Conservation (phyloP, 2,797 vertebrate species). For the Acrocephalus scirpaceus region DNA sequence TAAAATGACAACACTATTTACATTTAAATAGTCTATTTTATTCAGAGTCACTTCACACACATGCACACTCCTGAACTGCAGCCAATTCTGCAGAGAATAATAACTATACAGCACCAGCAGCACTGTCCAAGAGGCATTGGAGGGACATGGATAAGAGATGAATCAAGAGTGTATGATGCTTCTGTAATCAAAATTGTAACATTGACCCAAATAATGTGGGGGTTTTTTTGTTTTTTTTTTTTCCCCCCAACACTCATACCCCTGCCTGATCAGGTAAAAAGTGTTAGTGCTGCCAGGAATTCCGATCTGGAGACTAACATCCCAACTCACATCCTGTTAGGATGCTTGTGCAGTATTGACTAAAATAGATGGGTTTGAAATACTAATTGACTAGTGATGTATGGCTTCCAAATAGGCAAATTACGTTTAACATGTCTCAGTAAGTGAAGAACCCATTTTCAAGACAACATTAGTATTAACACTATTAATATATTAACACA, state of each 20-base stretch:
- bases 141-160: background rate
- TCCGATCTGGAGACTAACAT: background rate
- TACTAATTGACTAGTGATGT: background rate
- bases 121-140: background rate
- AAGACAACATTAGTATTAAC: background rate
- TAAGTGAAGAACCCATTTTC: background rate
- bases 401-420: background rate
- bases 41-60: constrained; percentile 11
- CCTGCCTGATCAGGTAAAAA: background rate
- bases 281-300: background rate
- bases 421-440: background rate
- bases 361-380: background rate
- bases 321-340: background rate
- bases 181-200: background rate
- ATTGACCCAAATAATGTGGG: background rate
- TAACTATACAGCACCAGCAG: background rate
- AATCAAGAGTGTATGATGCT: background rate
- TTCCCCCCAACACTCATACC: background rate
- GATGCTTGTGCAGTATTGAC: background rate
- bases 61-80: background rate
- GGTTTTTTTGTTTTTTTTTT: background rate
- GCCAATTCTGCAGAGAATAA: background rate
- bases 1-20: constrained; percentile 27
- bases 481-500: background rate
- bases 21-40: constrained; percentile 18